These are phyloP conservation scores for Rotaria magnacalcarata DNA, from an alignment of 2,888 invertebrate genomes.

Conservation along the genomic window DNA sequence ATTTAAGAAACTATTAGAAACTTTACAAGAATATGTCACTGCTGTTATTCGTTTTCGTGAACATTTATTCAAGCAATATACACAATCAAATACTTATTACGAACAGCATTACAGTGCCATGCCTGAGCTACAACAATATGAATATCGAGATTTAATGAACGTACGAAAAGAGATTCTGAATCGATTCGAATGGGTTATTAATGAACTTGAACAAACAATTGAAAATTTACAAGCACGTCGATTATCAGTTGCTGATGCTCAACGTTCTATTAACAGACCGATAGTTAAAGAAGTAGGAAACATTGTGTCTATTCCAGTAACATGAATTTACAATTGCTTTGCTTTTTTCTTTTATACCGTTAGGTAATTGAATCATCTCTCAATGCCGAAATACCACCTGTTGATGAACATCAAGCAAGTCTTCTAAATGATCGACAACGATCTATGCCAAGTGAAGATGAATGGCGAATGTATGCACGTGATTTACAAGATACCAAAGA, in stretches of 20 bases:
- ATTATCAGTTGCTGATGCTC: constrained; percentile 13
- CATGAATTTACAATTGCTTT: too few species aligned
- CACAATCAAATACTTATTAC: not conserved
- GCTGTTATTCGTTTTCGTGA: not conserved
- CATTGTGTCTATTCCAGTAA: too few species aligned
- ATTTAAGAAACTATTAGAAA: not conserved
- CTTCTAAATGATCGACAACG: not conserved
- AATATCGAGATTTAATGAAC: constrained; percentile 25
- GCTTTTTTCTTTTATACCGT: not conserved
- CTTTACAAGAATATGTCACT: not conserved
- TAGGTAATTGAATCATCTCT: constrained; percentile 36
- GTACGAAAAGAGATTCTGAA: constrained; percentile 27
- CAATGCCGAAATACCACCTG: not conserved
- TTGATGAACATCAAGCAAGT: not conserved
- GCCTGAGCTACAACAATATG: constrained; percentile 18
- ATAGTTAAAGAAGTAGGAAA: constrained; percentile 20
- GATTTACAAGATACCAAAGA: constrained; percentile 32
- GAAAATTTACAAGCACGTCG: constrained; percentile 7
- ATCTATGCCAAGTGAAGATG: constrained; percentile 8
- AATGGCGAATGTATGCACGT: constrained; percentile 30
- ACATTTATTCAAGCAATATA: constrained; percentile 10
- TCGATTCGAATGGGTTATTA: constrained; percentile 33
- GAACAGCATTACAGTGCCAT: constrained; percentile 18
- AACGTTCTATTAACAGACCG: not conserved
- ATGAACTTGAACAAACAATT: constrained; percentile 6